Evolutionary conservation across 2,888 invertebrate species (phyloP).

Genomic region (Eupelmus urozonus): DNA sequence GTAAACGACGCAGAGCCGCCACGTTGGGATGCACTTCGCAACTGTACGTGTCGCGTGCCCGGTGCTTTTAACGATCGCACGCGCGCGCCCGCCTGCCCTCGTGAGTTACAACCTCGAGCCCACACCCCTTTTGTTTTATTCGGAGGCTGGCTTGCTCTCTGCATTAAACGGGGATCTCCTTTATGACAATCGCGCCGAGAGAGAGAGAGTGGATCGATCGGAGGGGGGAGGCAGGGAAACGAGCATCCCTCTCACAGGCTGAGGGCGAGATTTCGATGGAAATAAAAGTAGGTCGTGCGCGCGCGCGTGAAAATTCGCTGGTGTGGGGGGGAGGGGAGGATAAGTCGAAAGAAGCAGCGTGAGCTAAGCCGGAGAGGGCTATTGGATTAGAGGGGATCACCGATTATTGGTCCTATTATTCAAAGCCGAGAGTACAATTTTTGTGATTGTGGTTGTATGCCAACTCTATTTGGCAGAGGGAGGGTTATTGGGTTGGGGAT

Average conservation of each 20-base stretch:
- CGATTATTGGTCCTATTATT: conserved; percentile 1
- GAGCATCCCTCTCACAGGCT: background rate
- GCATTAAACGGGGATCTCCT: conserved; percentile 1
- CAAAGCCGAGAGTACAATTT: background rate
- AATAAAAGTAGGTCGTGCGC: conserved; percentile 35
- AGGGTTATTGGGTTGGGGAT: too few relatives aligned
- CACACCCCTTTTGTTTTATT: background rate
- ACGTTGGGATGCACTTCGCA: background rate
- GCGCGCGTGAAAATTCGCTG: conserved; percentile 23
- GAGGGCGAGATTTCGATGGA: conserved; percentile 27
- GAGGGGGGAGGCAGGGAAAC: background rate
- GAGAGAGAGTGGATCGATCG: conserved; percentile 15
- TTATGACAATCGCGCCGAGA: conserved; percentile 19
- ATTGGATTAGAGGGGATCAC: conserved; percentile 11
- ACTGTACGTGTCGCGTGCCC: background rate
- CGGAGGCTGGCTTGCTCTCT: background rate
- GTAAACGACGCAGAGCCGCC: background rate
- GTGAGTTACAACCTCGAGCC: background rate
- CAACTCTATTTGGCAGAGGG: too few relatives aligned
- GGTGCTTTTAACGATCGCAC: conserved; percentile 17
- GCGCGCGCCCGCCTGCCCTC: too few relatives aligned
- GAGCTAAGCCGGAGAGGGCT: background rate
- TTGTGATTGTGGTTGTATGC: background rate
- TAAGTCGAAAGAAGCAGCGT: background rate
- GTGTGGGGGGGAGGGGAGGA: background rate